phyloP scores from a whole-genome alignment of 1,140 invertebrate species.

The Pogonomyrmex californicus region DNA sequence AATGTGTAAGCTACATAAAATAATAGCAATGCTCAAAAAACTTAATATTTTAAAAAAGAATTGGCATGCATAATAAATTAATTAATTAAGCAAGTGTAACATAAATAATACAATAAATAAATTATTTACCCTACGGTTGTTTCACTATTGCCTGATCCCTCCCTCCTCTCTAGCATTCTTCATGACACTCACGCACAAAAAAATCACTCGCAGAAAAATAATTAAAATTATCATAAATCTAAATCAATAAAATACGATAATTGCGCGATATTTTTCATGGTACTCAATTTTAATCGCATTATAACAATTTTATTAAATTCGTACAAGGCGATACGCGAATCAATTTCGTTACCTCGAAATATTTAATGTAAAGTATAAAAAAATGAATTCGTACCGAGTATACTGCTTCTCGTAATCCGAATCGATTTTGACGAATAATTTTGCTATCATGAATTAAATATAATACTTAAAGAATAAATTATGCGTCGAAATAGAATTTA shows the following conservation, averaged over 20 bases:
- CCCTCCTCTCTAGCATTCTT: neutral
- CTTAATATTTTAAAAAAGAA: neutral
- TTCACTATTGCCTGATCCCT: neutral
- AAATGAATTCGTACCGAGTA: neutral
- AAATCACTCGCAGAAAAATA: neutral
- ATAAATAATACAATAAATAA: conserved; percentile 4
- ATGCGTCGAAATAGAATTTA: neutral
- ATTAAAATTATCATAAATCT: neutral
- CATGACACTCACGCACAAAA: neutral
- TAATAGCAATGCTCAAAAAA: neutral
- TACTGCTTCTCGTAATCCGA: neutral
- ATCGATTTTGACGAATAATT: neutral
- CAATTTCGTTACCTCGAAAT: neutral
- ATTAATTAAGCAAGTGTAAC: neutral
- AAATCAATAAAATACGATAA: neutral
- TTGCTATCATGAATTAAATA: too few species aligned
- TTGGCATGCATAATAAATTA: neutral
- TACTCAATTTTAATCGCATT: neutral
- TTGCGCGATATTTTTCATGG: neutral
- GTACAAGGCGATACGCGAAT: neutral
- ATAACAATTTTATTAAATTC: neutral
- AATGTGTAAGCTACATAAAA: neutral
- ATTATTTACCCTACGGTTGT: neutral
- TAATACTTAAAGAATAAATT: neutral
- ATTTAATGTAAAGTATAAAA: conserved; percentile 1